These are phyloP conservation scores for Erpornis zantholeuca DNA, from an alignment of 2,113 vertebrate species.

Conservation along the genomic window DNA sequence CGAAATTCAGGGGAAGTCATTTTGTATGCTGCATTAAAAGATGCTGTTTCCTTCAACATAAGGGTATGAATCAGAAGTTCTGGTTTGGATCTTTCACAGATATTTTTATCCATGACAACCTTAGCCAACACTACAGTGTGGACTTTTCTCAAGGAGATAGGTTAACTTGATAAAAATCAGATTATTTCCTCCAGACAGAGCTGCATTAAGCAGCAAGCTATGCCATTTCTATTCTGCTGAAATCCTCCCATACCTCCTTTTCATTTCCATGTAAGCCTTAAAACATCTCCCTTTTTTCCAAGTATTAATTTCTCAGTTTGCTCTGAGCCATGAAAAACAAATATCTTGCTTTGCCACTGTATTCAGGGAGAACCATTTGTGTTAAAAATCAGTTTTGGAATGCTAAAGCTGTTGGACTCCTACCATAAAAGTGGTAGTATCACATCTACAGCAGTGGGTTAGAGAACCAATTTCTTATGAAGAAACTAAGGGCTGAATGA, in stretches of 20 bases:
- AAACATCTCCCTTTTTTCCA: not conserved
- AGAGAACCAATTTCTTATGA: constrained; percentile 21
- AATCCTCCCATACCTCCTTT: not conserved
- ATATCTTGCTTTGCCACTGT: not conserved
- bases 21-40: not conserved
- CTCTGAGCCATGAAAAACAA: not conserved
- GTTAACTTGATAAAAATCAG: not conserved
- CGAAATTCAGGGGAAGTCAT: not conserved
- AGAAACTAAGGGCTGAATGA: constrained; percentile 19
- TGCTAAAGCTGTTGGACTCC: constrained; percentile 18
- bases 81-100: not conserved
- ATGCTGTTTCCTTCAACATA: not conserved
- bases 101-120: not conserved
- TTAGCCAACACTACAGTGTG: not conserved
- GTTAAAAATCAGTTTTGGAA: constrained; percentile 18
- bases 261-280: not conserved
- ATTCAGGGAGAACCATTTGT: not conserved
- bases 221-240: not conserved
- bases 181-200: not conserved
- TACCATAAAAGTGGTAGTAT: constrained; percentile 20
- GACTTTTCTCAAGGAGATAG: not conserved
- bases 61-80: not conserved
- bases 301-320: not conserved
- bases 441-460: not conserved
- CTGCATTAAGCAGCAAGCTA: not conserved